Evolutionary conservation across 2,113 vertebrate species (phyloP).

Genomic region (Podocnemis expansa): DNA sequence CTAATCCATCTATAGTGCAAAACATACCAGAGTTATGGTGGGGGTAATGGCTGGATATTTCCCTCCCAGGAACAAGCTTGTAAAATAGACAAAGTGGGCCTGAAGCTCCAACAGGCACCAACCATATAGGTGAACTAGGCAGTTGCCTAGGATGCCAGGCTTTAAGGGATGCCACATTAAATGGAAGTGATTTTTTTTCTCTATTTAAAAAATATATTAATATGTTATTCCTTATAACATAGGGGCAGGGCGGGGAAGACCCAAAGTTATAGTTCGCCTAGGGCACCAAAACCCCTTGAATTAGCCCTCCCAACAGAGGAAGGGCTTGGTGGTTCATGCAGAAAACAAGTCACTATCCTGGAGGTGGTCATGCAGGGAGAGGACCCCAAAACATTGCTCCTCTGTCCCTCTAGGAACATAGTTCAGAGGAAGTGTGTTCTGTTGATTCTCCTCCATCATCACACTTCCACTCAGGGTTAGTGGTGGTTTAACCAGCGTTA

Average conservation of each 20-base stretch:
- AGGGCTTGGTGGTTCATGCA: background rate
- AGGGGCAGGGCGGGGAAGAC: too few relatives aligned
- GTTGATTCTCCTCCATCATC: background rate
- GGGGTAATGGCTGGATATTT: background rate
- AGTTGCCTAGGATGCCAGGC: too few relatives aligned
- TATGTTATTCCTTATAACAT: too few relatives aligned
- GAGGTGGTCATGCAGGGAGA: background rate
- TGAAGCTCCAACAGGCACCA: background rate
- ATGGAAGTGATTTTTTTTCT: too few relatives aligned
- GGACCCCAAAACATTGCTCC: background rate
- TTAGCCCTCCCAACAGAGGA: too few relatives aligned
- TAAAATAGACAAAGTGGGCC: rapidly evolving
- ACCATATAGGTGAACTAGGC: too few relatives aligned
- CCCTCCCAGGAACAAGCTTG: background rate
- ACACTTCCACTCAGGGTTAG: background rate
- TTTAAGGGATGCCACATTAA: too few relatives aligned
- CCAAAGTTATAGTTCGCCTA: too few relatives aligned
- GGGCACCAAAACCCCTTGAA: too few relatives aligned
- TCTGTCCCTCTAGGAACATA: background rate
- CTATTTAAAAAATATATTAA: too few relatives aligned
- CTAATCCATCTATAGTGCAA: background rate
- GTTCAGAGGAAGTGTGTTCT: rapidly evolving
- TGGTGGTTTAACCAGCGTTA: background rate
- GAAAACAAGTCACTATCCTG: background rate
- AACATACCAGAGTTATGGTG: background rate